Evolutionary conservation across 2,113 vertebrate species (phyloP), one percentile per base, ranked within the genome.

Genomic region (Rhinopomastus cyanomelas): DNA sequence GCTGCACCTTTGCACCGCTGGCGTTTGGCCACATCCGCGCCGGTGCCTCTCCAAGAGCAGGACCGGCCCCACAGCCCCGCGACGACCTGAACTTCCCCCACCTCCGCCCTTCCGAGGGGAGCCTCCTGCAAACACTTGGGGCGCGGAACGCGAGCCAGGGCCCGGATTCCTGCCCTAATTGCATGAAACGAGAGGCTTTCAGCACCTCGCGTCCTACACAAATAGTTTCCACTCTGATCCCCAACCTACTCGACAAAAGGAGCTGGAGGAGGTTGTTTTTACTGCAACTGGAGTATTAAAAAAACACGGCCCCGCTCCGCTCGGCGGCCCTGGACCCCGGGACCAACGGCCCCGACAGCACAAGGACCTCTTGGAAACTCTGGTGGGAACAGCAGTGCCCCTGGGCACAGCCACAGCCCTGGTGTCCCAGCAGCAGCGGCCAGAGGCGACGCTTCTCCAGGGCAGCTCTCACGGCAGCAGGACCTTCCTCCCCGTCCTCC

Each of bases 201-300:
- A 95, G 92, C 90, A 81, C 79, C 81, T 57, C 90, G 83, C 85
- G 61, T 90, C 92, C 68, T 75, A 81, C 76, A 74, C 88, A 94
- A 89, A 90, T 87, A 86, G 69, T 95, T 95, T 85, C 95, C 88
- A 49, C 67, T 95, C 94, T 95, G 96, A 96, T 96, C 92, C 94
- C 97, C 92, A 78, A 95, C 96, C 61, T 79, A 76, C 84, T 90
- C 49, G 7, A 93, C 95, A 92, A 96, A n/a, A 85, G 93, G 93
- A 95, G 95, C 96, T 94, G 91, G 87, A 84, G 93, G 90, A 94
- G 96, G 95, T 95, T 96, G 94, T 96, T 97, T 97, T 97, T 96
- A 97, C 92, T 97, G 97, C 97, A 97, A 97, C 85, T 75, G 22
- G 91, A 97, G 97, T 78, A 94, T 93, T 87, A 94, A 93, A 96